Conservation (phyloP, 1,140 invertebrate species). For the Macrotrachela quadricornifera region DNA sequence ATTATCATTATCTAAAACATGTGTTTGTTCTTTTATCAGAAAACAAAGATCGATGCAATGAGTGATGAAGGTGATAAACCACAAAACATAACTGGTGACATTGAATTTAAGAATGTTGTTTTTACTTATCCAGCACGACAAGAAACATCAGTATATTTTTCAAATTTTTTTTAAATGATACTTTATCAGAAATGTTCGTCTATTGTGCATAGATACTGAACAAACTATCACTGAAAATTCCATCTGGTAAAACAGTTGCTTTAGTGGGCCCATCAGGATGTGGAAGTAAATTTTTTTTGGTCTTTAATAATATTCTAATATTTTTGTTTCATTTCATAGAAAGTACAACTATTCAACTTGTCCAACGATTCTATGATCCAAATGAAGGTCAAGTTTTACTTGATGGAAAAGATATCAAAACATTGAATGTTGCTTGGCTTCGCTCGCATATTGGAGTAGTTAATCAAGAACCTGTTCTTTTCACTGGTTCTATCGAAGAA, state of each 20-base stretch:
- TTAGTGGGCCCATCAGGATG: constrained; percentile 65
- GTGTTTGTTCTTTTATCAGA: too few relatives aligned
- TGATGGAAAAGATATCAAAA: not conserved
- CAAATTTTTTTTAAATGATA: too few relatives aligned
- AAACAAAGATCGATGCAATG: too few relatives aligned
- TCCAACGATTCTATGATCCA: constrained; percentile 74
- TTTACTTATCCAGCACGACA: constrained; percentile 32
- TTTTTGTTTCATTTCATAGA: constrained; percentile 37
- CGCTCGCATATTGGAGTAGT: constrained; percentile 28
- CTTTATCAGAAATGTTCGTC: too few relatives aligned
- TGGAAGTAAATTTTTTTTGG: constrained; percentile 28
- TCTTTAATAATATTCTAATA: too few relatives aligned
- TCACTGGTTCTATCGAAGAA: too few relatives aligned
- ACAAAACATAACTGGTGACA: constrained; percentile 14
- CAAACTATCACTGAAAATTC: constrained; percentile 33
- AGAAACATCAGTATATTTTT: constrained; percentile 12
- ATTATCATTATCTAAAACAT: too few relatives aligned
- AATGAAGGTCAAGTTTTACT: constrained; percentile 26
- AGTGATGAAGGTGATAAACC: not conserved
- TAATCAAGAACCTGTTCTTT: constrained; percentile 19
- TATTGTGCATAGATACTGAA: constrained; percentile 28
- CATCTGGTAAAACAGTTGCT: constrained; percentile 51
- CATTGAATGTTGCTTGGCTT: constrained; percentile 15
- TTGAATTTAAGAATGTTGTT: constrained; percentile 24
- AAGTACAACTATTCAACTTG: constrained; percentile 58